phyloP scores from a whole-genome alignment of 2,797 vertebrate species.

The Spondyliosoma cantharus region DNA sequence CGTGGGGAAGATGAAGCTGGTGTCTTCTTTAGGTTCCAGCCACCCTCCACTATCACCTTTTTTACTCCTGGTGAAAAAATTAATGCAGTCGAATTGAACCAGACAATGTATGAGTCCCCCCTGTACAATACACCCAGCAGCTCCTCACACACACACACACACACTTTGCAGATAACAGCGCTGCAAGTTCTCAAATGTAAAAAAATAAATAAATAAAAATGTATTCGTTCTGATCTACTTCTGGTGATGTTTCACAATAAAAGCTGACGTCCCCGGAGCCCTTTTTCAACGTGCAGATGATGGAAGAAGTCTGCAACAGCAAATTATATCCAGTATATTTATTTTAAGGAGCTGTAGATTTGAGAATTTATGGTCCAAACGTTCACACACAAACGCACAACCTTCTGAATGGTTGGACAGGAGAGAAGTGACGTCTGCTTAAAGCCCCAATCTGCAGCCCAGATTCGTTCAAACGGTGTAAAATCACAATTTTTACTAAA shows the following conservation, averaged over 20 bases:
- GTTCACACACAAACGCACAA: conserved; percentile 6
- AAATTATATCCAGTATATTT: background rate
- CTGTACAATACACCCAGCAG: conserved; percentile 30
- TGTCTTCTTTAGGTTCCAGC: conserved; percentile 8
- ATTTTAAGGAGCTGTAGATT: background rate
- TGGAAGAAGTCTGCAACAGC: too few relatives aligned
- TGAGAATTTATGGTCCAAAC: background rate
- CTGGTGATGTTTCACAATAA: conserved; percentile 8
- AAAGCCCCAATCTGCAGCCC: conserved; percentile 21
- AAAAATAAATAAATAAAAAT: background rate
- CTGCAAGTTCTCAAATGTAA: background rate
- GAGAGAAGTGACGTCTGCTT: conserved; percentile 1
- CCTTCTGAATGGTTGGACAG: conserved; percentile 1
- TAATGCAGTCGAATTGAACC: conserved; percentile 18
- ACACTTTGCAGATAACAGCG: background rate
- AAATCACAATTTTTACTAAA: background rate
- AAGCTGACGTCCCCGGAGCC: too few relatives aligned
- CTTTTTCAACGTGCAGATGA: too few relatives aligned
- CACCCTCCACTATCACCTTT: conserved; percentile 13
- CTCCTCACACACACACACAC: background rate
- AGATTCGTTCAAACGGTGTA: background rate
- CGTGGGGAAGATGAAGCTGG: background rate
- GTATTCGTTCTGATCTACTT: background rate
- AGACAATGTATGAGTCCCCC: conserved; percentile 34
- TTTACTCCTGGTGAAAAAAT: conserved; percentile 11